A percentile compares a stretch with the other conserved stretches of the same genome.
phyloP scores from a whole-genome alignment of 1,140 invertebrate species.

The Oryctes rhinoceros region DNA sequence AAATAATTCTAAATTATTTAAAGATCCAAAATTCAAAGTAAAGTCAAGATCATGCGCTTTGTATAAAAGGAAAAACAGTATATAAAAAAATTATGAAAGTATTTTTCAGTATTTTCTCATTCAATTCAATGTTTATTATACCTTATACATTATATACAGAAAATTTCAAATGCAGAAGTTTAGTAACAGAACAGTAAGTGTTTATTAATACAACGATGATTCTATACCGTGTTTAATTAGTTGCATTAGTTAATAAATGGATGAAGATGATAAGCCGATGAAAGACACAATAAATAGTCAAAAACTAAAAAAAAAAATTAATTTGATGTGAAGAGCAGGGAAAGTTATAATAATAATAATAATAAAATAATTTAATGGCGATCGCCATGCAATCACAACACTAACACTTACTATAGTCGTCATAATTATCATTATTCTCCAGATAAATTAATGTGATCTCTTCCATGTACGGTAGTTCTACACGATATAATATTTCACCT shows the following conservation, averaged over 20 bases:
- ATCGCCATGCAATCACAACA: slow-evolving; percentile 64
- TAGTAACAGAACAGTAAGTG: slow-evolving; percentile 22
- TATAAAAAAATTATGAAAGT: too few species aligned
- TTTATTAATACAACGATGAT: background rate
- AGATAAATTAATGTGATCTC: slow-evolving; percentile 89
- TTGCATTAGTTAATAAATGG: background rate
- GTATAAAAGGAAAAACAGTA: too few species aligned
- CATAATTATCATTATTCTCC: slow-evolving; percentile 75
- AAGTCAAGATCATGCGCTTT: too few species aligned
- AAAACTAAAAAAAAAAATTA: slow-evolving; percentile 11
- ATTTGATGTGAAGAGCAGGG: background rate
- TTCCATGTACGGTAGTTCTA: slow-evolving; percentile 89
- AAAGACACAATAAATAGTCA: background rate
- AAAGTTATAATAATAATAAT: slow-evolving; percentile 25
- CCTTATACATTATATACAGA: too few species aligned
- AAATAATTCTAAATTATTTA: too few species aligned
- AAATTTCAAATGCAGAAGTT: background rate
- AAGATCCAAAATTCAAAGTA: too few species aligned
- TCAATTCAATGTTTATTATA: too few species aligned
- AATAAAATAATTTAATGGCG: slow-evolving; percentile 47
- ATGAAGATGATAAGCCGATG: background rate
- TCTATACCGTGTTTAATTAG: slow-evolving; percentile 15
- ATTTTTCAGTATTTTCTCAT: too few species aligned
- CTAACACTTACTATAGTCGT: slow-evolving; percentile 72
- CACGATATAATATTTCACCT: slow-evolving; percentile 88